Percentiles rank a stretch among this genome's conserved stretches.
Evolutionary conservation across 2,797 vertebrate species (phyloP).

Genomic region (Pygocentrus nattereri): DNA sequence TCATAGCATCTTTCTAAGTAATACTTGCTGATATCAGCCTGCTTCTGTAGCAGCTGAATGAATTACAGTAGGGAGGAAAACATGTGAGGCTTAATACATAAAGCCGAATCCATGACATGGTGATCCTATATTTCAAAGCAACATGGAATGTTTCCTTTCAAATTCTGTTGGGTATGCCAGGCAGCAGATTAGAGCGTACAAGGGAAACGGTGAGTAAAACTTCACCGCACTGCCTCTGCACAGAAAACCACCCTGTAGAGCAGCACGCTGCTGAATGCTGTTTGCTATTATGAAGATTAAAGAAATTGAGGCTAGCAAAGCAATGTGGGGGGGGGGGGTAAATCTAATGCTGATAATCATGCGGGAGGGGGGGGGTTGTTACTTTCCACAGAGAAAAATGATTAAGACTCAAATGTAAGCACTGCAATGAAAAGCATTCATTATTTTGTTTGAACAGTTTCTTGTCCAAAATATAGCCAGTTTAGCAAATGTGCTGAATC

Average conservation of each 20-base stretch:
- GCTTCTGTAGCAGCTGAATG: background rate
- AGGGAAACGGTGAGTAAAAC: background rate
- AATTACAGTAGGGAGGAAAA: conserved; percentile 9
- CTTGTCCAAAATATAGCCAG: too few relatives aligned
- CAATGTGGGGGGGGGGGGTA: background rate
- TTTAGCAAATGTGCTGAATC: too few relatives aligned
- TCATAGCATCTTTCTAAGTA: conserved; percentile 3
- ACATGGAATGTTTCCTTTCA: conserved; percentile 18
- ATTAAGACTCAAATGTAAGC: background rate
- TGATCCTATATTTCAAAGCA: conserved; percentile 21
- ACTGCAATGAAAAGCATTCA: background rate
- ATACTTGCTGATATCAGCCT: background rate
- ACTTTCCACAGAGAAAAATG: background rate
- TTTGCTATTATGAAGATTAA: conserved; percentile 9
- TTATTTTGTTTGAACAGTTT: background rate
- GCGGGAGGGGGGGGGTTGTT: background rate
- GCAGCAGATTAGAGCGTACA: conserved; percentile 13
- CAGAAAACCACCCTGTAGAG: background rate
- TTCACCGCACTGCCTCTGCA: background rate
- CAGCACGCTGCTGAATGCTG: background rate
- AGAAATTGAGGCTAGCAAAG: background rate
- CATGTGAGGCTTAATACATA: conserved; percentile 8
- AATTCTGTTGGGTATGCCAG: conserved; percentile 3
- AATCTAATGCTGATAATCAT: conserved; percentile 21
- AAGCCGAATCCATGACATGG: conserved; percentile 6